phyloP scores from a whole-genome alignment of 2,113 vertebrate genomes.

The Syngnathus scovelli region DNA sequence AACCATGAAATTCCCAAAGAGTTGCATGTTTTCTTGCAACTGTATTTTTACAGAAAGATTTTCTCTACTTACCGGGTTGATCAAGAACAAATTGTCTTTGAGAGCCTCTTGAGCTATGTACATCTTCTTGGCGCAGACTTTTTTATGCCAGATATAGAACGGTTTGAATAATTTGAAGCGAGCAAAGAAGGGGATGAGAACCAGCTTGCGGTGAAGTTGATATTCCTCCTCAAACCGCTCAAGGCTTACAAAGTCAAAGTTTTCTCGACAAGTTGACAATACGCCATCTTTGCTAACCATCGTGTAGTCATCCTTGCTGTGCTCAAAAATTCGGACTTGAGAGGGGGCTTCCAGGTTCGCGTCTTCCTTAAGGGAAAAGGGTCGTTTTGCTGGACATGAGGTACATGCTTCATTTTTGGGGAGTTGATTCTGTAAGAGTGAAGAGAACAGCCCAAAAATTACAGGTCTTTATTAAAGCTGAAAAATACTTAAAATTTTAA shows the following conservation, averaged over 20 bases:
- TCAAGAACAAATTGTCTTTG: constrained; percentile 68
- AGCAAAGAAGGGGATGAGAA: constrained; percentile 75
- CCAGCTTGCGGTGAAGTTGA: constrained; percentile 65
- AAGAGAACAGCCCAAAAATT: not conserved
- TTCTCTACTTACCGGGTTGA: constrained; percentile 70
- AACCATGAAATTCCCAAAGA: not conserved
- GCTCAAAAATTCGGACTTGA: constrained; percentile 57
- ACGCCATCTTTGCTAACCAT: constrained; percentile 71
- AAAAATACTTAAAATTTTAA: not conserved
- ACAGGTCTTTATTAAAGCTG: too few relatives aligned
- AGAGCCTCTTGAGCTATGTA: constrained; percentile 59
- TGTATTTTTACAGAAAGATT: not conserved
- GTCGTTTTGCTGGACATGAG: constrained; percentile 51
- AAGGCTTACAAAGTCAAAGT: constrained; percentile 57
- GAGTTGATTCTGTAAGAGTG: constrained; percentile 18
- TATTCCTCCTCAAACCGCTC: constrained; percentile 76
- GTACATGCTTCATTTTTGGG: constrained; percentile 20
- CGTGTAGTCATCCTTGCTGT: constrained; percentile 71
- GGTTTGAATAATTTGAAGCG: constrained; percentile 79
- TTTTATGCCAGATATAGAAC: constrained; percentile 75
- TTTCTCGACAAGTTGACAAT: constrained; percentile 47
- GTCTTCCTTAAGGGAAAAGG: constrained; percentile 19
- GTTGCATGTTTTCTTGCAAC: not conserved
- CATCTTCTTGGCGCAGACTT: constrained; percentile 72
- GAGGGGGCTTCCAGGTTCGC: constrained; percentile 1